Conservation (phyloP, 2,113 vertebrate genomes). For the Lepisosteus osseus region DNA sequence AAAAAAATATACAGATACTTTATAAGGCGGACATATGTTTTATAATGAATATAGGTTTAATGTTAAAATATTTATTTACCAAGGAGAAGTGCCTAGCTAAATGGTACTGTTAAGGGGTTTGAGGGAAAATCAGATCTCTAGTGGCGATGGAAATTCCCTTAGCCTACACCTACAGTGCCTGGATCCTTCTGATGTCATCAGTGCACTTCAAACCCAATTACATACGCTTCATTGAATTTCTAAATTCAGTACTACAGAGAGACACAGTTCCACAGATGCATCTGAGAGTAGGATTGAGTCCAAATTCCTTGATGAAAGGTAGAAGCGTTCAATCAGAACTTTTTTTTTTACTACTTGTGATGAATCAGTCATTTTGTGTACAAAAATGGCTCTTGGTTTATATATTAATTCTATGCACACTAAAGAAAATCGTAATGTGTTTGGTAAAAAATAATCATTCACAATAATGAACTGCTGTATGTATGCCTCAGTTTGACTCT, state of each 20-base stretch:
- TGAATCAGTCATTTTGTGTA: too few relatives aligned
- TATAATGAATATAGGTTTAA: slow-evolving; percentile 74
- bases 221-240: neutral
- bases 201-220: slow-evolving; percentile 8
- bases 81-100: slow-evolving; percentile 37
- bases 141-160: slow-evolving; percentile 6
- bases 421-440: too few relatives aligned
- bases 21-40: slow-evolving; percentile 61
- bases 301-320: neutral
- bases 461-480: neutral
- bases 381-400: too few relatives aligned
- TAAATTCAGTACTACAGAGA: neutral
- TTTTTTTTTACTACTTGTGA: too few relatives aligned
- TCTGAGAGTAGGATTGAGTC: neutral
- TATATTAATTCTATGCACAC: too few relatives aligned
- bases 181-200: neutral
- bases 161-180: slow-evolving; percentile 3
- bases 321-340: too few relatives aligned
- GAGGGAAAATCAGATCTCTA: slow-evolving; percentile 19
- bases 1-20: slow-evolving; percentile 69
- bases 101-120: slow-evolving; percentile 32
- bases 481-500: too few relatives aligned
- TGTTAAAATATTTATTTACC: slow-evolving; percentile 69
- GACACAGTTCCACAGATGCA: neutral
- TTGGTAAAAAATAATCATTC: neutral